Conservation (phyloP, 1,140 invertebrate genomes). For the Medauroidea extradentata region DNA sequence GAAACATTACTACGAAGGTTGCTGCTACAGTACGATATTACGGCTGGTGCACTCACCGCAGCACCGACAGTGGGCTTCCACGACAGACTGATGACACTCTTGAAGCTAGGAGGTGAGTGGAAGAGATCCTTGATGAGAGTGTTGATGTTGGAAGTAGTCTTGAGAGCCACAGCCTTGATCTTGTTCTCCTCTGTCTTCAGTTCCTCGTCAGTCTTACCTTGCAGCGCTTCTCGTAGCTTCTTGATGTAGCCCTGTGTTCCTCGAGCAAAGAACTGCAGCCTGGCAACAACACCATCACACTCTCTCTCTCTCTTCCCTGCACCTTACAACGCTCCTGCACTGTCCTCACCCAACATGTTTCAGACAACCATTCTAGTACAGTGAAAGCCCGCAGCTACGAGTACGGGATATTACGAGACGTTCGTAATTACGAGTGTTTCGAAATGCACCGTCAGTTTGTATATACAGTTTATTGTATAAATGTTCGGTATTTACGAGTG, state of each 20-base stretch:
- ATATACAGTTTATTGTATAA: no score
- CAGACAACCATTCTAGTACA: no score
- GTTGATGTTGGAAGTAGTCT: conserved; percentile 91
- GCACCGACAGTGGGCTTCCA: conserved; percentile 65
- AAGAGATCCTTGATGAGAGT: conserved; percentile 91
- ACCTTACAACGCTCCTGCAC: no score
- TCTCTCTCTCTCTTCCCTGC: no score
- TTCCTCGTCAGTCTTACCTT: conserved; percentile 69
- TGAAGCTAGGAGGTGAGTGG: conserved; percentile 89
- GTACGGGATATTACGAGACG: no score
- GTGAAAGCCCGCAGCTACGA: no score
- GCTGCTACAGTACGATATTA: no score
- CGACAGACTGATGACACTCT: conserved; percentile 78
- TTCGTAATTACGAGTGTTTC: no score
- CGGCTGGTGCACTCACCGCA: conserved; percentile 7
- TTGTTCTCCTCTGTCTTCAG: conserved; percentile 77
- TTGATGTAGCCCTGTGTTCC: conserved; percentile 91
- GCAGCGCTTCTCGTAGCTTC: conserved; percentile 80
- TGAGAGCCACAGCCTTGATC: conserved; percentile 78
- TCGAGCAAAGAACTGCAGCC: conserved; percentile 87
- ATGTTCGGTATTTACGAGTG: no score
- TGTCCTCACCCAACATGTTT: no score
- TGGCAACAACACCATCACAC: conserved; percentile 29
- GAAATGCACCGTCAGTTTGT: no score
- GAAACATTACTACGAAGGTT: no score